Evolutionary conservation across 2,888 invertebrate genomes (phyloP).

Genomic region (Volucella inflata): DNA sequence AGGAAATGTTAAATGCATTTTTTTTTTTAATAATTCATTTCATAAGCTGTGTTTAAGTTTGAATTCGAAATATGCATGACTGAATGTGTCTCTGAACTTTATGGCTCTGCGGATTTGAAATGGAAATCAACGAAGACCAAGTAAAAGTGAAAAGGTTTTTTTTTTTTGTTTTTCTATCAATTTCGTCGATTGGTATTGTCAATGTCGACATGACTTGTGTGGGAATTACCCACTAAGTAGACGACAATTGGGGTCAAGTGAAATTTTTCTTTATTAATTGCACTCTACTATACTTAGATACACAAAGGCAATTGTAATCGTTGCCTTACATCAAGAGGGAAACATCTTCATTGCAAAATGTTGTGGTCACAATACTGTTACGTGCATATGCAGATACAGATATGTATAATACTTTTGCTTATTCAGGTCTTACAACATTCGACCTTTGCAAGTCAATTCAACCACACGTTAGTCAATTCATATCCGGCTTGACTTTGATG

Average conservation of each 20-base stretch:
- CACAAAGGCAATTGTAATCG: too few relatives aligned
- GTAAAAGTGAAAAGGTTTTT: constrained; percentile 30
- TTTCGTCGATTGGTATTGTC: neutral
- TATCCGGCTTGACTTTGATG: constrained; percentile 65
- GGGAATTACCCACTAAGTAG: constrained; percentile 15
- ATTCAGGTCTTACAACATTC: constrained; percentile 46
- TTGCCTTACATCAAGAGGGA: too few relatives aligned
- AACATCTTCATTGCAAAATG: too few relatives aligned
- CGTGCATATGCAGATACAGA: too few relatives aligned
- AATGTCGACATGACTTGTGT: constrained; percentile 35
- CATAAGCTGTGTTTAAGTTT: neutral
- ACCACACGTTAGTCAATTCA: constrained; percentile 57
- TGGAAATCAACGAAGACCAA: constrained; percentile 18
- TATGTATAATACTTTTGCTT: too few relatives aligned
- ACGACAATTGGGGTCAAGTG: constrained; percentile 60
- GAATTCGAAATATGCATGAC: neutral
- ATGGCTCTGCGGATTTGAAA: constrained; percentile 30
- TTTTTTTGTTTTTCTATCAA: neutral
- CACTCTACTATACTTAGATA: constrained; percentile 31
- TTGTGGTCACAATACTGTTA: too few relatives aligned
- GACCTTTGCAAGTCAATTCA: constrained; percentile 61
- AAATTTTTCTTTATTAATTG: constrained; percentile 53
- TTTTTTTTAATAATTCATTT: constrained; percentile 44
- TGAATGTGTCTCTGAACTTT: constrained; percentile 26
- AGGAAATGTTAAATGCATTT: constrained; percentile 60